Evolutionary conservation across 2,797 vertebrate genomes (phyloP), one percentile per base, ranked within the genome.

Genomic region (Eurystomus glaucurus): DNA sequence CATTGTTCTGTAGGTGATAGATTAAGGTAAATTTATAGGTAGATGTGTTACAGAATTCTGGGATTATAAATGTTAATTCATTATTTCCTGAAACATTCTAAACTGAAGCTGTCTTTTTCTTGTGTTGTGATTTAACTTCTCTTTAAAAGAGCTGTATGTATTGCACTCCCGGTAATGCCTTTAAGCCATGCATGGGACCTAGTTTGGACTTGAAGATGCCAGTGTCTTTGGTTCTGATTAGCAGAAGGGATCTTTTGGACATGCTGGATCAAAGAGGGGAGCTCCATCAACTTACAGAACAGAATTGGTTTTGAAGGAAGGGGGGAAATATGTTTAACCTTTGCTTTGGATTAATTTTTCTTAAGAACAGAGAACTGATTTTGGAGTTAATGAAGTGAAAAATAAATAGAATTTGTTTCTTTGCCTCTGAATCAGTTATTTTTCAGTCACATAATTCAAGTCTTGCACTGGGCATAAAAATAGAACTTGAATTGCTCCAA

Each of bases 321-420:
- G 31, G 45, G 6, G 45, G 60, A 83, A 61, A 77, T 65, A 76
- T 82, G 12, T 84, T 76, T 78, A 60, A 87, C 48, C 88, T 90
- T 90, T 85, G 31, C 18, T 76, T 65, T 79, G 46, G 39, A 93
- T 19, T 82, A 66, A 48, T 18, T 4, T 26, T 66, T 16, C 80
- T 72, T 37, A 37, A 74, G 84, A 85, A 46, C 37, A 43, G 52
- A 78, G 25, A 45, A 39, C 46, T 50, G 14, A 71, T 89, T 85
- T 93, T 60, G 58, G 50, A 87, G 64, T 85, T 69, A 91, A 72
- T 76, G 46, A 72, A 81, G 25, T 78, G 58, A 77, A 96, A 79
- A 84, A 58, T 45, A 76, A 93, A 48, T 55, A 52, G 74, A 58
- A 68, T 39, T 85, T 74, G 9, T 78, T 91, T 69, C 37, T 60